Evolutionary conservation across 2,888 invertebrate genomes (phyloP).

Genomic region (Rhagonycha lutea): DNA sequence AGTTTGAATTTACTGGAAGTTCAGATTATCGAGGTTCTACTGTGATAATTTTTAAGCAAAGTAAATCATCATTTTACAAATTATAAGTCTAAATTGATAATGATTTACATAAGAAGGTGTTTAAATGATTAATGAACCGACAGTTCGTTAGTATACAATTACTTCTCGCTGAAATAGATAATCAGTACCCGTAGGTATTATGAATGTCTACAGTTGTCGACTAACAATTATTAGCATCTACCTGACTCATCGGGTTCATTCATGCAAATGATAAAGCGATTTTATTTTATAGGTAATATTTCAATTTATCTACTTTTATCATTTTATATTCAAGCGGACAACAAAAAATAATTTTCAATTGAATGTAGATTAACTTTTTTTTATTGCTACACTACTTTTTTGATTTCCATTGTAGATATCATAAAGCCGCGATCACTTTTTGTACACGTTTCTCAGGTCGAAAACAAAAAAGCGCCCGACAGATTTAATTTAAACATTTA

Average conservation of each 20-base stretch:
- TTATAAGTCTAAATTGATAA: constrained; percentile 1
- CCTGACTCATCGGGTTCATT: constrained; percentile 20
- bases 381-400: background rate
- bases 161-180: constrained; percentile 25
- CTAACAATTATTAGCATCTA: constrained; percentile 28
- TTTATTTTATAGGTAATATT: background rate
- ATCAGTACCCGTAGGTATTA: constrained; percentile 28
- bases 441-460: background rate
- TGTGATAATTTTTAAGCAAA: background rate
- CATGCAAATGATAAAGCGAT: constrained; percentile 9
- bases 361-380: background rate
- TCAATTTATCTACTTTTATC: background rate
- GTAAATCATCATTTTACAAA: background rate
- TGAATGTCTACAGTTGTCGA: constrained; percentile 28
- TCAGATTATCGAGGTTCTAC: background rate
- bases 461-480: background rate
- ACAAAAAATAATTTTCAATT: background rate
- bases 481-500: background rate
- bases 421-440: background rate
- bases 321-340: background rate
- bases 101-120: constrained; percentile 15
- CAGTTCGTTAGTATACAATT: constrained; percentile 32
- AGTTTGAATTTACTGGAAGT: too few species aligned
- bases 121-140: constrained; percentile 28
- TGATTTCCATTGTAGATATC: background rate